Percentiles rank a stretch among this genome's conserved stretches.
phyloP scores from a whole-genome alignment of 2,113 vertebrate genomes.

The Tringa solitaria region DNA sequence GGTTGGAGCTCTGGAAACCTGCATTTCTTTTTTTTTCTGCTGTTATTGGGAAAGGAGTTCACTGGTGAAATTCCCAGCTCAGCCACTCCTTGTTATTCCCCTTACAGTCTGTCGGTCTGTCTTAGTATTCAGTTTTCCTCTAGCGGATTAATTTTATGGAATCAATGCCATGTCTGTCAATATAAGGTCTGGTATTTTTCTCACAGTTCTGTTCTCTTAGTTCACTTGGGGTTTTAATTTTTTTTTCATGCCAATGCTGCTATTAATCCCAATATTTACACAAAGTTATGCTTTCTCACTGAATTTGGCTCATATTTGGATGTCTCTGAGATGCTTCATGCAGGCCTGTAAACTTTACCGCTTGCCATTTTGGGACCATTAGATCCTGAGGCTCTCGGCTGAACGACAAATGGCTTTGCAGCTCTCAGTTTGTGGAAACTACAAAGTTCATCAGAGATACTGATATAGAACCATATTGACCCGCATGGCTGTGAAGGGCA shows the following conservation, averaged over 20 bases:
- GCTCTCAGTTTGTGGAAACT: background rate
- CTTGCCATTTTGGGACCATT: background rate
- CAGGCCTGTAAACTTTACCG: background rate
- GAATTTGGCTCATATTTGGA: background rate
- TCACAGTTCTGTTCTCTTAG: background rate
- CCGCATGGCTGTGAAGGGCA: background rate
- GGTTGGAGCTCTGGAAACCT: conserved; percentile 32
- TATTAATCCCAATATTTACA: background rate
- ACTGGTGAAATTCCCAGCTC: background rate
- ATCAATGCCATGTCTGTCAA: background rate
- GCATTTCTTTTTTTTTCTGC: background rate
- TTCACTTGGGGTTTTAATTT: background rate
- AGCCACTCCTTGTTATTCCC: background rate
- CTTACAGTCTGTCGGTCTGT: background rate
- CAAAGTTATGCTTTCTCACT: background rate
- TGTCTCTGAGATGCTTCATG: background rate
- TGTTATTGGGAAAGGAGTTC: conserved; percentile 17
- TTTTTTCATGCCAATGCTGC: background rate
- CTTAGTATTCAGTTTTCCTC: background rate
- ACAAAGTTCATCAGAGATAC: background rate
- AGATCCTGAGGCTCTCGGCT: background rate
- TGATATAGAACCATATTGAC: background rate
- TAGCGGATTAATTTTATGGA: conserved; percentile 16
- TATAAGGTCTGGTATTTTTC: background rate
- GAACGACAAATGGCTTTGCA: background rate